Percentiles rank a stretch among this genome's conserved stretches.
Conservation (phyloP, 2,113 vertebrate species). For the Bothrops jararaca region DNA sequence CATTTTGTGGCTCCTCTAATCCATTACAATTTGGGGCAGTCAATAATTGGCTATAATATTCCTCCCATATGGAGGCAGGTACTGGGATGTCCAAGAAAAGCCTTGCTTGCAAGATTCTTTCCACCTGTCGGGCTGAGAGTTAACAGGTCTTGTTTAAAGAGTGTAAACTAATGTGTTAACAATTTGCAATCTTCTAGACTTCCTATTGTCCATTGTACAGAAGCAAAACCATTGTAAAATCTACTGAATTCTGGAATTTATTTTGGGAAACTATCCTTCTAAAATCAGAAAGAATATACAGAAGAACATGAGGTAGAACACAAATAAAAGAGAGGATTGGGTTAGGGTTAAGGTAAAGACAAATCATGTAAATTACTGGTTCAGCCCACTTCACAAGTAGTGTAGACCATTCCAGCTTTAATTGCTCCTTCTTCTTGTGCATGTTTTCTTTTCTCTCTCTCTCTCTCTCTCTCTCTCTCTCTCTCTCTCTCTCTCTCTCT, state of each 20-base stretch:
- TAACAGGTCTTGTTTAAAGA: neutral
- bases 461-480: too few species aligned
- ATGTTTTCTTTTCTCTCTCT: neutral
- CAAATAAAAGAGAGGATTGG: neutral
- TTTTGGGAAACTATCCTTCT: neutral
- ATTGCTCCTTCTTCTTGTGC: neutral
- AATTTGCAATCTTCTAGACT: neutral
- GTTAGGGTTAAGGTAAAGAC: too few species aligned
- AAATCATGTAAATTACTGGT: neutral
- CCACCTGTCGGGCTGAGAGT: neutral
- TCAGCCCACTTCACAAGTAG: neutral
- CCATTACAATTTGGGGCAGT: neutral
- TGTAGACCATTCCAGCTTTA: neutral
- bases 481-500: too few species aligned
- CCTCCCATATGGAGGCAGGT: too few species aligned
- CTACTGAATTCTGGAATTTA: neutral
- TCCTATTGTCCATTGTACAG: neutral
- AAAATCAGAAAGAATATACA: neutral
- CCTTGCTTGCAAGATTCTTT: neutral
- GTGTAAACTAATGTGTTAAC: neutral
- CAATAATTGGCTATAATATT: neutral
- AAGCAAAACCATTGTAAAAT: neutral
- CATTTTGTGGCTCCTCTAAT: neutral
- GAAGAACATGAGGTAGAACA: neutral
- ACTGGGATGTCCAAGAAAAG: neutral